Evolutionary conservation across 53 echinoderm and acorn worm species (phyloP).

Genomic region (Henricia sp.): DNA sequence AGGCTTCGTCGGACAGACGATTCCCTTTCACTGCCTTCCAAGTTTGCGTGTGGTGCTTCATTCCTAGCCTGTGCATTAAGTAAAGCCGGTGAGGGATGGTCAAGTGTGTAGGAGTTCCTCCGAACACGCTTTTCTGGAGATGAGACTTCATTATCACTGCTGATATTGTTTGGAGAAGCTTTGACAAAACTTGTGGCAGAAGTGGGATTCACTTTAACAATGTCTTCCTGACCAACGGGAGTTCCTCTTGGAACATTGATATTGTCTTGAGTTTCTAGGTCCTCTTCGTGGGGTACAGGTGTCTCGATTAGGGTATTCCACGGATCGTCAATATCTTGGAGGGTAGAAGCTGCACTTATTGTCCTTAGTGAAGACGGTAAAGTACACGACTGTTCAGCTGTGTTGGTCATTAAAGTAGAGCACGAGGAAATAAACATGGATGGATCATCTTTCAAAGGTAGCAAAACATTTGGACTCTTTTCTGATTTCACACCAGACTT

Average conservation of each 20-base stretch:
- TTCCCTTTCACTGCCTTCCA: neutral
- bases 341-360: slow-evolving; percentile 84
- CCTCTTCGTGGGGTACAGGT: slow-evolving; percentile 1
- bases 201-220: slow-evolving; percentile 17
- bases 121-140: slow-evolving; percentile 72
- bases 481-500: neutral
- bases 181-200: slow-evolving; percentile 5
- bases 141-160: slow-evolving; percentile 42
- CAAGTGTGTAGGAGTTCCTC: slow-evolving; percentile 90
- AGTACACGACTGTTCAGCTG: slow-evolving; percentile 84
- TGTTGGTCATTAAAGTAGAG: slow-evolving; percentile 44
- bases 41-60: slow-evolving; percentile 75
- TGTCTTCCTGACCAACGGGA: slow-evolving; percentile 76
- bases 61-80: slow-evolving; percentile 87
- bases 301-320: slow-evolving; percentile 56
- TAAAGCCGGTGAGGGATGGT: slow-evolving; percentile 91
- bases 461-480: neutral
- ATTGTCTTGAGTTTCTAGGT: neutral
- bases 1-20: slow-evolving; percentile 37
- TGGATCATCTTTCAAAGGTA: slow-evolving; percentile 16
- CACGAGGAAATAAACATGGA: slow-evolving; percentile 46
- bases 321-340: slow-evolving; percentile 79
- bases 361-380: slow-evolving; percentile 82
- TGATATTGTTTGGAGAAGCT: neutral
- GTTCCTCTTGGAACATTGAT: slow-evolving; percentile 50